Evolutionary conservation across 2,113 vertebrate species (phyloP).

Genomic region (Scophthalmus maximus): DNA sequence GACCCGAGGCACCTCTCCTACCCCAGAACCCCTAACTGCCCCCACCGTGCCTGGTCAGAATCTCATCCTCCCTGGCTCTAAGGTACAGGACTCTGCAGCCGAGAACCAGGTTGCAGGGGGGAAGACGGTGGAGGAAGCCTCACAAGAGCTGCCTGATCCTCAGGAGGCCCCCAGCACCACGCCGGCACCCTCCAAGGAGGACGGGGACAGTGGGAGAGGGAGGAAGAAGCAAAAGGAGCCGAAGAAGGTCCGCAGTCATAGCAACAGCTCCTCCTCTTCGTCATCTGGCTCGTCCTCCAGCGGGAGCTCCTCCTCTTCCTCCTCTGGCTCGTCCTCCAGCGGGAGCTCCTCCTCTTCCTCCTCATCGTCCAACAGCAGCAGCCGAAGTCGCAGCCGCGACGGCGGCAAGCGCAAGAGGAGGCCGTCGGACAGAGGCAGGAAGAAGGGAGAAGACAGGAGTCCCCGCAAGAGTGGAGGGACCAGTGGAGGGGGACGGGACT

Average conservation of each 20-base stretch:
- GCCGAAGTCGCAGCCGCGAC: constrained; percentile 86
- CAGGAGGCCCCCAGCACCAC: constrained; percentile 19
- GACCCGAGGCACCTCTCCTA: neutral
- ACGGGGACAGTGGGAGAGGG: constrained; percentile 16
- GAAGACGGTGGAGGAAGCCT: constrained; percentile 3
- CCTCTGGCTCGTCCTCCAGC: constrained; percentile 86
- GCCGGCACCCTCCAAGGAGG: constrained; percentile 33
- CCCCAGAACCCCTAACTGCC: constrained; percentile 20
- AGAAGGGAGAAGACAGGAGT: constrained; percentile 88
- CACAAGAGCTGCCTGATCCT: constrained; percentile 7
- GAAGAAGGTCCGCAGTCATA: constrained; percentile 84
- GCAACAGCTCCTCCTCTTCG: constrained; percentile 79
- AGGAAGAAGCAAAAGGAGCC: constrained; percentile 85
- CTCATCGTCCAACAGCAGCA: constrained; percentile 88
- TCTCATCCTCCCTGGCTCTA: neutral
- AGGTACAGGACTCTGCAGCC: neutral
- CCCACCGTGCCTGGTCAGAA: neutral
- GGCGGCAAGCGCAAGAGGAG: constrained; percentile 88
- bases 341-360: constrained; percentile 86
- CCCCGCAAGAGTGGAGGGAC: constrained; percentile 90
- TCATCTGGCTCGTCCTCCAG: constrained; percentile 89
- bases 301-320: constrained; percentile 85
- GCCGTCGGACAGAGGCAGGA: constrained; percentile 82
- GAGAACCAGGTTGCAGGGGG: constrained; percentile 15
- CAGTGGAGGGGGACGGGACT: constrained; percentile 81